A percentile compares a stretch with the other conserved stretches of the same genome.
Evolutionary conservation across 2,113 vertebrate genomes (phyloP).

Genomic region (Ptychochromis oligacanthus): DNA sequence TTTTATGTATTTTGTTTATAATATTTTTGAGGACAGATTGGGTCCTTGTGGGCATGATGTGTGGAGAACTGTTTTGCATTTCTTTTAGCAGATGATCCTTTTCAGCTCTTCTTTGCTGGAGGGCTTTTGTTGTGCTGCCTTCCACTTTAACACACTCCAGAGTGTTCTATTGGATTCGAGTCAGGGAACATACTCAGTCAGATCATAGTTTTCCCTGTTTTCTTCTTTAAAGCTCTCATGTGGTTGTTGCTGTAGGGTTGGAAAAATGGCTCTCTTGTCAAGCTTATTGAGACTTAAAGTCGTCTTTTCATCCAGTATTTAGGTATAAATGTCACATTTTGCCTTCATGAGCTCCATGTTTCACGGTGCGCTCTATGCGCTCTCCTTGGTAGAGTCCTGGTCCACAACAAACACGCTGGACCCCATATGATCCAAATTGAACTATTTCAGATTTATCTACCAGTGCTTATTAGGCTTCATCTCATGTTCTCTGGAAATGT

Average conservation of each 20-base stretch:
- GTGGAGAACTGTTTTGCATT: not conserved
- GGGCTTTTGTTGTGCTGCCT: not conserved
- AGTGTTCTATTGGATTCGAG: not conserved
- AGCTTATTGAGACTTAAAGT: not conserved
- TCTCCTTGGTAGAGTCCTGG: not conserved
- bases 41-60: not conserved
- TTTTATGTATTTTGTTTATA: not conserved
- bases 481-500: not conserved
- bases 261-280: not conserved
- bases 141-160: not conserved
- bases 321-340: not conserved
- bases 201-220: not conserved
- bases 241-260: not conserved
- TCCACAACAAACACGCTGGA: not conserved
- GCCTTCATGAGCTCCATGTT: not conserved
- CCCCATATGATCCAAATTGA: no score
- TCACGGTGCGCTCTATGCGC: not conserved
- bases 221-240: not conserved
- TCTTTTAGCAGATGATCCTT: conserved; percentile 1
- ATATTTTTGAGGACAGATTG: not conserved
- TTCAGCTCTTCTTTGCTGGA: not conserved
- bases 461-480: not conserved
- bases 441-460: no score
- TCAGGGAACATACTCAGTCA: not conserved
- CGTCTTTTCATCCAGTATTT: not conserved